Evolutionary conservation across 2,797 vertebrate genomes (phyloP).

Genomic region (Galago senegalensis): DNA sequence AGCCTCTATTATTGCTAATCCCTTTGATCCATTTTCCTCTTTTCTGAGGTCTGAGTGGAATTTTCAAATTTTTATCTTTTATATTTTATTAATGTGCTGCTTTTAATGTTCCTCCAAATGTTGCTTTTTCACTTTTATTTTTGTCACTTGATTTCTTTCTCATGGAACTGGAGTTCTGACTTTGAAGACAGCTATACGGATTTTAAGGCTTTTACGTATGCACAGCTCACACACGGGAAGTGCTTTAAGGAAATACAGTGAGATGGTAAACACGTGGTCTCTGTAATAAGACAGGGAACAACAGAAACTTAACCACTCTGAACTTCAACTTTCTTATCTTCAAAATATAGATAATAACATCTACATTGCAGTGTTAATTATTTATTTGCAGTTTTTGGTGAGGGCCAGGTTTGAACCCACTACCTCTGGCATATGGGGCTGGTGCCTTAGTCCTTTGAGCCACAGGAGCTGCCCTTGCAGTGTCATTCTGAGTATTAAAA

Average conservation of each 20-base stretch:
- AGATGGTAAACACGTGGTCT: not conserved
- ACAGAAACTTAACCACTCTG: not conserved
- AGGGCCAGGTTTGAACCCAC: no score
- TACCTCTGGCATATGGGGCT: no score
- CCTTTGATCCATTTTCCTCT: slow-evolving; percentile 86
- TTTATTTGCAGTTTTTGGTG: no score
- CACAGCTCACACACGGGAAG: not conserved
- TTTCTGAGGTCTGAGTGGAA: slow-evolving; percentile 73
- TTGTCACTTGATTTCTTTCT: slow-evolving; percentile 74
- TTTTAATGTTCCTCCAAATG: slow-evolving; percentile 78
- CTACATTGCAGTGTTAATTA: not conserved
- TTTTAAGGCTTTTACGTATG: not conserved
- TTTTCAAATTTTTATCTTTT: slow-evolving; percentile 82
- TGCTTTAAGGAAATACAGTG: not conserved
- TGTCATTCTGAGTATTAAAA: slow-evolving; percentile 52
- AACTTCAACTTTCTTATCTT: slow-evolving; percentile 13
- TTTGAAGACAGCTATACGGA: slow-evolving; percentile 47
- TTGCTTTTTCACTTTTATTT: slow-evolving; percentile 84
- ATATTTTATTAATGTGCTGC: slow-evolving; percentile 73
- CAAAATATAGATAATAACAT: not conserved
- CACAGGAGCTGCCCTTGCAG: not conserved
- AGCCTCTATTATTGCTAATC: slow-evolving; percentile 82
- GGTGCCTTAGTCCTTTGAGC: no score
- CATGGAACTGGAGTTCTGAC: slow-evolving; percentile 51
- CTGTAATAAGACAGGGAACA: not conserved